Evolutionary conservation across 2,888 invertebrate genomes (phyloP).

Genomic region (Sclerodermus sp.): DNA sequence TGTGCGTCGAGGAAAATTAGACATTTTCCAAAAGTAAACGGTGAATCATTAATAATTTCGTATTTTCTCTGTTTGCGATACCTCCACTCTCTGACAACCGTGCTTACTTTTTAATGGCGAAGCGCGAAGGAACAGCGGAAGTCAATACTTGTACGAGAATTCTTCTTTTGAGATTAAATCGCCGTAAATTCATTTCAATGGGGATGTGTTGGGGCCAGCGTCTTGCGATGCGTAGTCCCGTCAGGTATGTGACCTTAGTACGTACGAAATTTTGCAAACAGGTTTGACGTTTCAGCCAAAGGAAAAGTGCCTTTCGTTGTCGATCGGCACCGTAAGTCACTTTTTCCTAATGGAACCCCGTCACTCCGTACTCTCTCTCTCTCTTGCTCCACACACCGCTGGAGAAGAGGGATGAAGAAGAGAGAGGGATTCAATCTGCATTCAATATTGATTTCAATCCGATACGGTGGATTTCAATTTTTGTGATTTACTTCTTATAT

Average conservation of each 20-base stretch:
- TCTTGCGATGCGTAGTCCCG: conserved; percentile 1
- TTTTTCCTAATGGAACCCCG: conserved; percentile 47
- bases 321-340: conserved; percentile 45
- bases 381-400: conserved; percentile 4
- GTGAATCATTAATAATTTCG: too few relatives aligned
- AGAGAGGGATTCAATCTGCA: conserved; percentile 48
- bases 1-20: too few relatives aligned
- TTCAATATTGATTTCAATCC: conserved; percentile 55
- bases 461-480: conserved; percentile 48
- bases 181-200: conserved; percentile 2
- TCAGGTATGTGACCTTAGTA: conserved; percentile 9
- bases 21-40: too few relatives aligned
- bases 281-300: conserved; percentile 14
- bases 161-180: neutral
- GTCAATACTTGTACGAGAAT: too few relatives aligned
- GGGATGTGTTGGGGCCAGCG: neutral
- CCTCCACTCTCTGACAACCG: too few relatives aligned
- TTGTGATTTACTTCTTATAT: conserved; percentile 52
- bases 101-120: too few relatives aligned
- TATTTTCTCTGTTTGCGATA: too few relatives aligned
- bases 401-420: conserved; percentile 9
- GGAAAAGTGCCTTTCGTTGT: conserved; percentile 46
- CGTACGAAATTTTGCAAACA: conserved; percentile 24
- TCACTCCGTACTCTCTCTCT: conserved; percentile 35
- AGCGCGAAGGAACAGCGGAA: too few relatives aligned